phyloP scores from a whole-genome alignment of 2,113 vertebrate species.

The Marcusenius ussheri region DNA sequence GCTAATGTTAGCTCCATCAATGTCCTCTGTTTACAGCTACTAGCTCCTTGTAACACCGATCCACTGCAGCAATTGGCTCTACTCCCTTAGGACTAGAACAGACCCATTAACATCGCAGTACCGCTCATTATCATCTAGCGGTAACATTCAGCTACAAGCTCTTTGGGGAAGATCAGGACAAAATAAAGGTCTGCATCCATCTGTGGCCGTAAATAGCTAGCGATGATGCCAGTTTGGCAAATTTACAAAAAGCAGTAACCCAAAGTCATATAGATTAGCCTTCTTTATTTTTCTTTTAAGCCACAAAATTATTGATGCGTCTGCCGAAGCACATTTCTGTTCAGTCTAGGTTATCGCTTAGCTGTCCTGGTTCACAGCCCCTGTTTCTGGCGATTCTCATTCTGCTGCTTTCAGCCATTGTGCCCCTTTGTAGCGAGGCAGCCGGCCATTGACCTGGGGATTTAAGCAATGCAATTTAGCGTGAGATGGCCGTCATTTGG shows the following conservation, averaged over 20 bases:
- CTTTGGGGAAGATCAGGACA: not conserved
- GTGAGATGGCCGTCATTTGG: conserved; percentile 55
- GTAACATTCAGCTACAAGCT: not conserved
- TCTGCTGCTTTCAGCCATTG: conserved; percentile 30
- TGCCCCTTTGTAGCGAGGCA: conserved; percentile 31
- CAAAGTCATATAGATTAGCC: not conserved
- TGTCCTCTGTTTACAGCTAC: not conserved
- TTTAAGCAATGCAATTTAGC: conserved; percentile 49
- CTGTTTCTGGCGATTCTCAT: not conserved
- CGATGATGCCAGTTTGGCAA: not conserved
- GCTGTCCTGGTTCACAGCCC: not conserved
- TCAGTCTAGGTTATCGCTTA: not conserved
- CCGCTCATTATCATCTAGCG: not conserved
- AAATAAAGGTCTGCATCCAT: not conserved
- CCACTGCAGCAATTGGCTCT: not conserved
- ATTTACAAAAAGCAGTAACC: not conserved
- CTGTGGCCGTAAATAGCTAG: not conserved
- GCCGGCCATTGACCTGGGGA: conserved; percentile 43
- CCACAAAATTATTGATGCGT: not conserved
- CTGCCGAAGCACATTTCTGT: not conserved
- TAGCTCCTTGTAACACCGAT: not conserved
- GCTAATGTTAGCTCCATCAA: not conserved
- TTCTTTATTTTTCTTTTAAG: not conserved
- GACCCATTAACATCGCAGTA: not conserved
- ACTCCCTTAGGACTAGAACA: not conserved